phyloP scores from a whole-genome alignment of 2,113 vertebrate genomes.

The Podarcis raffonei region DNA sequence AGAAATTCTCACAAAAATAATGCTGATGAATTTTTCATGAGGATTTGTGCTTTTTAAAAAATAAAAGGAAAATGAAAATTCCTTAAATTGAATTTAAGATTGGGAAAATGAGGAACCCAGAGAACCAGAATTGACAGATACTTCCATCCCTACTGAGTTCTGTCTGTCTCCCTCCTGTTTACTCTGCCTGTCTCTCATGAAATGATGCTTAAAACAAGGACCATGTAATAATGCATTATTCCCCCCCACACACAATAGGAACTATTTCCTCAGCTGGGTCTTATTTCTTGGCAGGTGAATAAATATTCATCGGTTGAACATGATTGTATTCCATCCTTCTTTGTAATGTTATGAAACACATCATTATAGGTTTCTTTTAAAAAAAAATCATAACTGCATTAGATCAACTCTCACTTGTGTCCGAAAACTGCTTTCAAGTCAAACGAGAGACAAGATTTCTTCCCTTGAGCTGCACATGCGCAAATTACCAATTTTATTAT shows the following conservation, averaged over 20 bases:
- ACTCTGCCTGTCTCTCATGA: neutral
- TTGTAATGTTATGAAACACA: conserved; percentile 68
- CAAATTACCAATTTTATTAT: conserved; percentile 18
- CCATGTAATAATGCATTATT: neutral
- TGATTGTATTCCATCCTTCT: conserved; percentile 15
- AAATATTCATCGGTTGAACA: conserved; percentile 50
- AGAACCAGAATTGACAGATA: too few relatives aligned
- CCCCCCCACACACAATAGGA: neutral
- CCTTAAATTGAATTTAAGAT: too few relatives aligned
- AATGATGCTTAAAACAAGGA: neutral
- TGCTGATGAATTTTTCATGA: too few relatives aligned
- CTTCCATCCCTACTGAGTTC: too few relatives aligned
- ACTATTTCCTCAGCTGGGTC: conserved; percentile 17
- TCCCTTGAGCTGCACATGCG: neutral
- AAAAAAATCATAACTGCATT: neutral
- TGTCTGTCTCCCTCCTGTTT: too few relatives aligned
- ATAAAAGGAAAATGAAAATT: too few relatives aligned
- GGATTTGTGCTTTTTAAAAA: too few relatives aligned
- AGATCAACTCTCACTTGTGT: conserved; percentile 43
- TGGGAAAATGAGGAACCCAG: too few relatives aligned
- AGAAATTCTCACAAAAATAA: too few relatives aligned
- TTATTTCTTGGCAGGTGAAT: conserved; percentile 23
- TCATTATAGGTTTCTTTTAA: conserved; percentile 56
- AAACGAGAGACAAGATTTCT: neutral
- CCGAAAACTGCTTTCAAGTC: conserved; percentile 43